Conservation (phyloP, 2,888 invertebrate genomes). For the Dinocampus coccinellae region DNA sequence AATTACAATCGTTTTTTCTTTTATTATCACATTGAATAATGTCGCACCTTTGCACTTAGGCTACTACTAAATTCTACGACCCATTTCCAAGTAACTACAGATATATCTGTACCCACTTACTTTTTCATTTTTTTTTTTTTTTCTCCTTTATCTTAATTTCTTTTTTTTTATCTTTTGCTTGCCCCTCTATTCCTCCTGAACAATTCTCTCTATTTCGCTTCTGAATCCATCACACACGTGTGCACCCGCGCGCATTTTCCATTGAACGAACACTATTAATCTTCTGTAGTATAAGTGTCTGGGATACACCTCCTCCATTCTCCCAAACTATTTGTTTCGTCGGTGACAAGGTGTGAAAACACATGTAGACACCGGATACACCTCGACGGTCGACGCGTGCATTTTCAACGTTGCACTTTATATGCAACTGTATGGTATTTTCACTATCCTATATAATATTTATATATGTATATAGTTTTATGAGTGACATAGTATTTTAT, state of each 20-base stretch:
- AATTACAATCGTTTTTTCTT: background rate
- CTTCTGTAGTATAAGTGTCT: slow-evolving; percentile 39
- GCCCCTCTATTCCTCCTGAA: background rate
- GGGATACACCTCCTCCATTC: slow-evolving; percentile 32
- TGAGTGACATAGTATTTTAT: background rate
- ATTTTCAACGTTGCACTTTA: slow-evolving; percentile 19
- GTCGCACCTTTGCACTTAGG: background rate
- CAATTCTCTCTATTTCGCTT: slow-evolving; percentile 8
- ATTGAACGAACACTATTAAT: slow-evolving; percentile 46
- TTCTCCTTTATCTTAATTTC: background rate
- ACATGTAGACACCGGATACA: slow-evolving; percentile 42
- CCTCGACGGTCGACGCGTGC: slow-evolving; percentile 24
- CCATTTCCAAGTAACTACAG: background rate
- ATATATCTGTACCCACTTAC: background rate
- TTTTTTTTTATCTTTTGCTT: slow-evolving; percentile 7
- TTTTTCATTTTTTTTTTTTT: background rate
- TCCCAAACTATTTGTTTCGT: slow-evolving; percentile 47
- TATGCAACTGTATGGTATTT: background rate
- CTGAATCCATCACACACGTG: slow-evolving; percentile 19
- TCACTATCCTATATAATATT: background rate
- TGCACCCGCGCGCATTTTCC: too few relatives aligned
- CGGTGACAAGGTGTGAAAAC: slow-evolving; percentile 48
- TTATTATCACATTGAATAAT: background rate
- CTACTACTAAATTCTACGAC: background rate
- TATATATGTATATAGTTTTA: background rate